Evolutionary conservation across 2,113 vertebrate genomes (phyloP).

Genomic region (Atlantisia rogersi): DNA sequence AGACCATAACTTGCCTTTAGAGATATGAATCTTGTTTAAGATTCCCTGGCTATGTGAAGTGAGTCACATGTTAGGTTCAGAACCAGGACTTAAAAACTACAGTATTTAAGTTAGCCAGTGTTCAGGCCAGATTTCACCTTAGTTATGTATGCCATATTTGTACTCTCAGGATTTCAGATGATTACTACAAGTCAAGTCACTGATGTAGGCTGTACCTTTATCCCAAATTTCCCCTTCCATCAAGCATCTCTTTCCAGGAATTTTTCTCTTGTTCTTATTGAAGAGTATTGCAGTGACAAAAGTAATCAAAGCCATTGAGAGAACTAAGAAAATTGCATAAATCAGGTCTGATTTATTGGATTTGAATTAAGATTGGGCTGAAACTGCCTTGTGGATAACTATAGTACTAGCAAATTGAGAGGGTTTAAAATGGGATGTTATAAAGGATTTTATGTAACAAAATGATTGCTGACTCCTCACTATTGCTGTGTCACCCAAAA

Average conservation of each 20-base stretch:
- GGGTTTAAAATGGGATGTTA: neutral
- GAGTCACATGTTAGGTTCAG: neutral
- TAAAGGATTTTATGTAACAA: neutral
- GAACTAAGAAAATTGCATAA: neutral
- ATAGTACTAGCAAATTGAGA: neutral
- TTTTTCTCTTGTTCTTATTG: neutral
- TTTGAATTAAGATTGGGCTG: neutral
- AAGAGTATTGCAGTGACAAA: neutral
- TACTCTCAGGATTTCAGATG: neutral
- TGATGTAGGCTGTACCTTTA: neutral
- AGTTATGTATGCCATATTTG: neutral
- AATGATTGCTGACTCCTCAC: neutral
- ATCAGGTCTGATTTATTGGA: neutral
- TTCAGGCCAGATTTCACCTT: neutral
- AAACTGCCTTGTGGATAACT: neutral
- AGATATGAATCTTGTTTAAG: constrained; percentile 8
- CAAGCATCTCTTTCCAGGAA: neutral
- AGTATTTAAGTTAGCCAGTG: neutral
- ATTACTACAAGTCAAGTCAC: neutral
- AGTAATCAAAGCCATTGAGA: neutral
- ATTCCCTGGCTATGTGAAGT: constrained; percentile 15
- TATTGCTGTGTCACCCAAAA: neutral
- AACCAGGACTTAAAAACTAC: neutral
- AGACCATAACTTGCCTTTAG: constrained; percentile 17
- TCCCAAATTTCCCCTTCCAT: neutral